Percentiles rank a stretch among this genome's conserved stretches.
Evolutionary conservation across 2,113 vertebrate species (phyloP).

Genomic region (Harpagus bidentatus): DNA sequence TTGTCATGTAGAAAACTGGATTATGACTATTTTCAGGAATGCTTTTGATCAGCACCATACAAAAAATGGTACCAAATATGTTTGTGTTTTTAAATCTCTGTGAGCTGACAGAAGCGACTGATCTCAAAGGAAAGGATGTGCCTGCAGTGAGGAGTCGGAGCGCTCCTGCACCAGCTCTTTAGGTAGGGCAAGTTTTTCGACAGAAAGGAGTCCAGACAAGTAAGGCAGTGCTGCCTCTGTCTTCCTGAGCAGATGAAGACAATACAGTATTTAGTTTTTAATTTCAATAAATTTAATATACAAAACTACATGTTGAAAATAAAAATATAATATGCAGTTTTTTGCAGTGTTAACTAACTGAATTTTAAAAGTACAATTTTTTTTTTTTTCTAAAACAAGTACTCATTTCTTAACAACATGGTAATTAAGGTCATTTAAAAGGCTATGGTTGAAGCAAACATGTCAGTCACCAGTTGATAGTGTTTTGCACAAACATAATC

Average conservation of each 20-base stretch:
- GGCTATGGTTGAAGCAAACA: slow-evolving; percentile 71
- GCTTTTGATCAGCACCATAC: background rate
- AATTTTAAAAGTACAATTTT: slow-evolving; percentile 74
- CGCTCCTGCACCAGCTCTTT: background rate
- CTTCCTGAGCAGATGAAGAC: slow-evolving; percentile 60
- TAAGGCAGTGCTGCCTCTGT: slow-evolving; percentile 36
- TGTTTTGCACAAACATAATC: slow-evolving; percentile 62
- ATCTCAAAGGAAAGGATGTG: background rate
- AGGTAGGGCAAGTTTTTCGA: background rate
- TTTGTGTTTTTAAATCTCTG: background rate
- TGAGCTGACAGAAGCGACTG: background rate
- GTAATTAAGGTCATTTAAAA: slow-evolving; percentile 71
- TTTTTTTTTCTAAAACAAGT: slow-evolving; percentile 67
- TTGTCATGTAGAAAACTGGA: background rate
- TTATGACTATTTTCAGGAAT: background rate
- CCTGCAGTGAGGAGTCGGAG: background rate
- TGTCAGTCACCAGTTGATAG: slow-evolving; percentile 65
- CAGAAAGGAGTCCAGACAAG: background rate
- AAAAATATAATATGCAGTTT: slow-evolving; percentile 71
- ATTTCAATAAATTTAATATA: slow-evolving; percentile 74
- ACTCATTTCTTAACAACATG: slow-evolving; percentile 71
- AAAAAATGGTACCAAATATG: background rate
- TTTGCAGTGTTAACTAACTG: slow-evolving; percentile 74
- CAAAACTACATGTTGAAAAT: slow-evolving; percentile 76
- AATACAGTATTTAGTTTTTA: slow-evolving; percentile 63